A percentile compares a stretch with the other conserved stretches of the same genome.
These are phyloP conservation scores for Telenomus remus DNA, from an alignment of 1,140 invertebrate genomes.

Conservation along the genomic window DNA sequence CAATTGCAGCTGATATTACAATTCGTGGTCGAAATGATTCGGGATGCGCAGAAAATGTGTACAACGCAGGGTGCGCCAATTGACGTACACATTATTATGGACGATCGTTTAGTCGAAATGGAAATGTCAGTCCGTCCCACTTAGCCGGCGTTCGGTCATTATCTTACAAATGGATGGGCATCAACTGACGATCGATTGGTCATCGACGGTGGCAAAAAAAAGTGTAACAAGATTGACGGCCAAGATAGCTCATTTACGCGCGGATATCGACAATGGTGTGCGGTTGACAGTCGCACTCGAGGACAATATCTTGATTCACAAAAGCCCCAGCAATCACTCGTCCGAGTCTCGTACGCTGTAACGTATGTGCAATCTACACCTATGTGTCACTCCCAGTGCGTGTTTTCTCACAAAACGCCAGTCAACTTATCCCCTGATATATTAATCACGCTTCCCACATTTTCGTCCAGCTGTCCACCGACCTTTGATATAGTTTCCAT, in stretches of 20 bases:
- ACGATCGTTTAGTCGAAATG: slow-evolving; percentile 47
- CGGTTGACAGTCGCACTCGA: slow-evolving; percentile 42
- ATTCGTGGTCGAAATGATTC: slow-evolving; percentile 28
- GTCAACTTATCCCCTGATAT: slow-evolving; percentile 35
- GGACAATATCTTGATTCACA: slow-evolving; percentile 51
- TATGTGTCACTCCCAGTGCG: slow-evolving; percentile 39
- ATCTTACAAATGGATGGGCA: slow-evolving; percentile 13
- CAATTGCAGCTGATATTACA: slow-evolving; percentile 28
- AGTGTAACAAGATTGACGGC: slow-evolving; percentile 10
- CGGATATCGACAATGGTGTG: slow-evolving; percentile 26
- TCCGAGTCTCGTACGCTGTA: slow-evolving; percentile 6
- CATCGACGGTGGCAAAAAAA: slow-evolving; percentile 5
- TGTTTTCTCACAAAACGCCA: slow-evolving; percentile 48
- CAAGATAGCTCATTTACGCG: slow-evolving; percentile 31
- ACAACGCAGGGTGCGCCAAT: slow-evolving; percentile 24
- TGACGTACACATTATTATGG: slow-evolving; percentile 40
- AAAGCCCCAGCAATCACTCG: slow-evolving; percentile 43
- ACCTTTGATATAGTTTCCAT: not conserved
- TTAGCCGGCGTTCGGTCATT: slow-evolving; percentile 19
- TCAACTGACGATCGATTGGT: slow-evolving; percentile 12
- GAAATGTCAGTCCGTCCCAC: slow-evolving; percentile 25
- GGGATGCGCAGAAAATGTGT: slow-evolving; percentile 19
- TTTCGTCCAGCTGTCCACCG: slow-evolving; percentile 21
- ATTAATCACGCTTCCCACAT: slow-evolving; percentile 29
- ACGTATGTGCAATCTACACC: slow-evolving; percentile 32